Evolutionary conservation across 2,797 vertebrate species (phyloP).

Genomic region (Pelodytes ibericus): DNA sequence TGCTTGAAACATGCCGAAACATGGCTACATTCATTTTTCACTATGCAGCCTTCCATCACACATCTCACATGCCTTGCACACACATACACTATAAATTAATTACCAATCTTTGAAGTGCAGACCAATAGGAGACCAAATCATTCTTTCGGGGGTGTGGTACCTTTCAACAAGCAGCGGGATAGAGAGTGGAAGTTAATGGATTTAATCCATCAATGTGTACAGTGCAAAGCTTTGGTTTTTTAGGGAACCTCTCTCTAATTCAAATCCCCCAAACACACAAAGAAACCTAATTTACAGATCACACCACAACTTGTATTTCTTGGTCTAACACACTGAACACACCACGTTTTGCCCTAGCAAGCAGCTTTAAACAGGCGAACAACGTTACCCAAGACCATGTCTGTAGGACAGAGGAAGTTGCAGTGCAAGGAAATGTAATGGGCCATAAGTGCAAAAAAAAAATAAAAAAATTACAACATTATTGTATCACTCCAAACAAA

Average conservation of each 20-base stretch:
- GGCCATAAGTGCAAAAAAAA: constrained; percentile 58
- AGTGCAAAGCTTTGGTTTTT: constrained; percentile 34
- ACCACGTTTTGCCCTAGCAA: constrained; percentile 41
- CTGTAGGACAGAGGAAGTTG: constrained; percentile 50
- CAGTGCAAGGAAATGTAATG: constrained; percentile 54
- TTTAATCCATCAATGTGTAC: constrained; percentile 7
- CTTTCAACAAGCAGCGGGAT: not conserved
- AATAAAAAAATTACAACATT: constrained; percentile 56
- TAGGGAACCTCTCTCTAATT: constrained; percentile 22
- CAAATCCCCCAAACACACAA: constrained; percentile 24
- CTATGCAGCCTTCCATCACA: too few relatives aligned
- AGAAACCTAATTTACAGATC: constrained; percentile 23
- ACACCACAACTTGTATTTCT: constrained; percentile 13
- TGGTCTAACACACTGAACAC: constrained; percentile 23
- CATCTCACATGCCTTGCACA: not conserved
- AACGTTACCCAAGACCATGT: constrained; percentile 52
- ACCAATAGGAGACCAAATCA: too few relatives aligned
- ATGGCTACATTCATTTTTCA: too few relatives aligned
- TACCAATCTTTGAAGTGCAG: too few relatives aligned
- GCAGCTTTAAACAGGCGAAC: constrained; percentile 53
- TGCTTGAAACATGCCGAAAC: not conserved
- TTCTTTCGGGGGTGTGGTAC: not conserved
- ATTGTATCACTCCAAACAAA: constrained; percentile 59
- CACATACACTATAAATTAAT: not conserved
- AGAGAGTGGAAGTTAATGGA: constrained; percentile 8